Percentiles rank a stretch among this genome's conserved stretches.
These are phyloP conservation scores for Hirtodrosophila alboralis DNA, from an alignment of 2,888 invertebrate genomes.

Conservation along the genomic window DNA sequence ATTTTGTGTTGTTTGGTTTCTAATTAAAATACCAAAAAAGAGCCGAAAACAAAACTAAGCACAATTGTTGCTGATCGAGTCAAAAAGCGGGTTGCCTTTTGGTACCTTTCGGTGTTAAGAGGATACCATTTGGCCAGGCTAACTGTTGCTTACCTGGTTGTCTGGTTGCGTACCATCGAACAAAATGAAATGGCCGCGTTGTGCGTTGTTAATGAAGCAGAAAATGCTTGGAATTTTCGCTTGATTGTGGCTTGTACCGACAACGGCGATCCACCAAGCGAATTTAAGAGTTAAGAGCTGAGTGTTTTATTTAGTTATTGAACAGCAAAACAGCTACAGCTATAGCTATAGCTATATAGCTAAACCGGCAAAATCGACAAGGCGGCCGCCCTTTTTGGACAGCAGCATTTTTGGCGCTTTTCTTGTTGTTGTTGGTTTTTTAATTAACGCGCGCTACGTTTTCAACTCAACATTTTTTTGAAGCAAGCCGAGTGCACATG, in stretches of 20 bases:
- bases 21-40: conserved; percentile 77
- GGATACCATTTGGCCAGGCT: background rate
- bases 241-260: conserved; percentile 60
- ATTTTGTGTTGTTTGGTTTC: conserved; percentile 75
- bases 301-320: conserved; percentile 79
- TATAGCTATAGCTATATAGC: too few species aligned
- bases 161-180: conserved; percentile 11
- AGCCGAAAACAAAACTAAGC: conserved; percentile 59
- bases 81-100: conserved; percentile 28
- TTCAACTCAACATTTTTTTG: conserved; percentile 70
- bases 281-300: conserved; percentile 29
- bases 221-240: conserved; percentile 76
- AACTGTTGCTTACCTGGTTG: background rate
- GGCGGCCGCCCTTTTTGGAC: conserved; percentile 52
- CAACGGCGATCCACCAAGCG: background rate
- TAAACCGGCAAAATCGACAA: conserved; percentile 40
- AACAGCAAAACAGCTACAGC: conserved; percentile 66
- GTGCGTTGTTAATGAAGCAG: conserved; percentile 77
- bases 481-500: conserved; percentile 63
- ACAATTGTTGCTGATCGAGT: conserved; percentile 62
- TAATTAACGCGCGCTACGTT: conserved; percentile 77
- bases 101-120: conserved; percentile 24
- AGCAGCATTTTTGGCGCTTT: conserved; percentile 75
- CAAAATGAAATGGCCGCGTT: conserved; percentile 73
- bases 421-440: conserved; percentile 58